Base-by-base conservation (phyloP, 2,888 invertebrate species). In the Stenichneumon culpator region DNA sequence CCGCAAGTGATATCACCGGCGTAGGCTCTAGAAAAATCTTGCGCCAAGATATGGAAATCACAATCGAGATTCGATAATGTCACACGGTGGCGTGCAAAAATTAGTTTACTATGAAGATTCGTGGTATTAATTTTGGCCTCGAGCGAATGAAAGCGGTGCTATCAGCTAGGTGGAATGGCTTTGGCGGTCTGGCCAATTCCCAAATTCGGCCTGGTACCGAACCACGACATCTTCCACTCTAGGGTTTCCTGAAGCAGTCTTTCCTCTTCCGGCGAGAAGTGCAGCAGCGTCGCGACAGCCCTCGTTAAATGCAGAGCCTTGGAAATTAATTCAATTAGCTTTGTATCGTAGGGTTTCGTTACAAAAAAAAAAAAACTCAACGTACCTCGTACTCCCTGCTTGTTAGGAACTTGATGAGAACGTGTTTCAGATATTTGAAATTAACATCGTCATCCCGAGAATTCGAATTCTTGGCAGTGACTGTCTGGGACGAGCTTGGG, bases 321-420 rank as follows among this genome's bases (percentile, higher is more conserved):
- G 47, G 96, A 91, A 82, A 80, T 73, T 47, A 3, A 63, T 63
- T 50, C 44, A 47, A 22, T 74, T 16, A 16, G 3, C 9, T 69
- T 50, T 3, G 16, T 50, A 5, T 22, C 7, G 57, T 14, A 39
- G 0, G 25, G 11, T n/a, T 22, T 63, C 14, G 1, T 57, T 25
- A 25, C 0, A 9, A 4, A 25, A 22, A 57, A 57, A 25, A 14
- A 0, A 52, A 22, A 68, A 69, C 19, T 6, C 36, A 19, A 80
- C 92, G 91, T 88, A 95, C 95, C 95, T 96, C 96, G 88, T 95
- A 94, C 94, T 98, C 98, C 86, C 97, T 95, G 92, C 97, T 97
- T 0, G 98, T 98, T 90, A 99, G 95, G 94, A 99, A 99, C 93
- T 98, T 98, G 3, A 99, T 97, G 86, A 99, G 96, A 87, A 99